Conservation (phyloP, 2,113 vertebrate genomes). For the Rhineura floridana region DNA sequence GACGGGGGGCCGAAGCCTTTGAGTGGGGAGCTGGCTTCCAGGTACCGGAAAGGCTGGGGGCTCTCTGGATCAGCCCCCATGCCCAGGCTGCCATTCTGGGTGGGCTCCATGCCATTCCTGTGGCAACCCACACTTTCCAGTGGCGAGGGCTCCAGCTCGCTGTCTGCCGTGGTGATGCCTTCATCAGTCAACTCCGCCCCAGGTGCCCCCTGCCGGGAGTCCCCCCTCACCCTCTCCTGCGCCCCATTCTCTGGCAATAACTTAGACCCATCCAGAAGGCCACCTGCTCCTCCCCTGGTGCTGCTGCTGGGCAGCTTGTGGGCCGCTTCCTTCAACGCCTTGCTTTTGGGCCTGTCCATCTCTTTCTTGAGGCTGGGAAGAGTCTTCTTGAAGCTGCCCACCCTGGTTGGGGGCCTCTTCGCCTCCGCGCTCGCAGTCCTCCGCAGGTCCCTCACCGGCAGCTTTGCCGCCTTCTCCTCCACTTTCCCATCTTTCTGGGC, state of each 20-base stretch:
- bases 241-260: slow-evolving; percentile 72
- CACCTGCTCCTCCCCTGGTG: slow-evolving; percentile 22
- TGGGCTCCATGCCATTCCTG: rapidly evolving
- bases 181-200: slow-evolving; percentile 45
- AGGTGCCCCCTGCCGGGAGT: slow-evolving; percentile 9
- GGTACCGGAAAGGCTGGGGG: slow-evolving; percentile 69
- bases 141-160: slow-evolving; percentile 25
- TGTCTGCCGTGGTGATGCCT: slow-evolving; percentile 58
- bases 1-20: slow-evolving; percentile 71
- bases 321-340: not conserved
- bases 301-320: not conserved
- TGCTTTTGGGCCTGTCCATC: slow-evolving; percentile 44
- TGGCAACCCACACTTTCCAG: not conserved
- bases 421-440: slow-evolving; percentile 32
- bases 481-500: slow-evolving; percentile 75
- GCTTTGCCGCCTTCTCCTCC: slow-evolving; percentile 77
- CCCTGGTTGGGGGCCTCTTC: slow-evolving; percentile 55
- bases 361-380: slow-evolving; percentile 67
- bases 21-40: slow-evolving; percentile 60
- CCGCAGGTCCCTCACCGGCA: not conserved
- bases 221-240: slow-evolving; percentile 55
- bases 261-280: slow-evolving; percentile 49
- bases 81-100: rapidly evolving
- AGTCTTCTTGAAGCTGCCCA: slow-evolving; percentile 40
- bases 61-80: slow-evolving; percentile 57